Evolutionary conservation across 2,888 invertebrate genomes (phyloP), one percentile per base, ranked within the genome.

Genomic region (Carpatolechia fugitivella): DNA sequence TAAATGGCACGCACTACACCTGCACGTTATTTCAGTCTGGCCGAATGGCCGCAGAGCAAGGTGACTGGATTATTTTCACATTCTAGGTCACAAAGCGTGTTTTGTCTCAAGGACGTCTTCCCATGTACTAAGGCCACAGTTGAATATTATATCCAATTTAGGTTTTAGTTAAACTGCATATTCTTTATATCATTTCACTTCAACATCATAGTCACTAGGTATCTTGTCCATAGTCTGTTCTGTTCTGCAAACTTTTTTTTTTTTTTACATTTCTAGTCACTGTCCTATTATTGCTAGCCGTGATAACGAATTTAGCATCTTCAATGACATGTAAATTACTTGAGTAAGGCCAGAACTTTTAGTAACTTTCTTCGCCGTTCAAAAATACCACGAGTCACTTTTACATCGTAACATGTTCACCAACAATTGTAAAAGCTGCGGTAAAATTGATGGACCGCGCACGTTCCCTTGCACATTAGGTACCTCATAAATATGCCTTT

Each of bases 1-100:
- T 73, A 71, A 76, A 74, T 76, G 73, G 72, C 73, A 64, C 71
- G 52, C 65, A 63, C 66, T 71, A 78, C 87, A 89, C 89, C 89
- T 89, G 87, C 80, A 76, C 68, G 61, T 85, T 85, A 89, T 87
- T 88, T 84, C 83, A 82, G 81, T 78, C 73, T 71, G 85, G 72
- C 84, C 84, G 82, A 84, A 72, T 74, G 67, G 70, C 72, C 69
- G 71, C 64, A 69, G 77, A 69, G 77, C 87, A 85, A 88, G 88
- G 86, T 87, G 82, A 84, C 80, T 78, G 72, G 79, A 84, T 80
- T 88, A 88, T 89, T 87, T 85, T 85, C 79, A 87, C 78, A 85
- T 85, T 83, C 84, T 88, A 76, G 89, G 89, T 85, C 87, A 80
- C 74, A 68, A 68, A 66, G 71, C 79, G 70, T 75, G 84, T 74